These are phyloP conservation scores for Azorinus chamasolen DNA, from an alignment of 2,888 invertebrate species.

Conservation along the genomic window DNA sequence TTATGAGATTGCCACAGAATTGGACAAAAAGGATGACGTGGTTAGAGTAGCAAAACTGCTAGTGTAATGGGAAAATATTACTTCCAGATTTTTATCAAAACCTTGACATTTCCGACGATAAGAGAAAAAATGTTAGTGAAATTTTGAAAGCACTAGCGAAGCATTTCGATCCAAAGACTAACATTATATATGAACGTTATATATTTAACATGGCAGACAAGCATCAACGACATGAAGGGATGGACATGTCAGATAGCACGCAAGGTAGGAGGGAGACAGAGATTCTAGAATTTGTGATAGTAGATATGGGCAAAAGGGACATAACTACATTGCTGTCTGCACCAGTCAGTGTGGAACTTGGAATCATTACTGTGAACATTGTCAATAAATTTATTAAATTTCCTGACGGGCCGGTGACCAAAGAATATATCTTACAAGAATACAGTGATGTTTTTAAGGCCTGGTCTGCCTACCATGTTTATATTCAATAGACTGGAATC, in stretches of 20 bases:
- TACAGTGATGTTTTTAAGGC: too few species aligned
- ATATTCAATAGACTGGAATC: too few species aligned
- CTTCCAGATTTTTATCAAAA: neutral
- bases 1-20: neutral
- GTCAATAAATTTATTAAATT: too few species aligned
- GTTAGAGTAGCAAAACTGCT: slow-evolving; percentile 10
- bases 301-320: too few species aligned
- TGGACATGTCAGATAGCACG: slow-evolving; percentile 1
- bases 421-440: too few species aligned
- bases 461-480: too few species aligned
- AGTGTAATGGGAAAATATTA: neutral
- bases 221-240: neutral
- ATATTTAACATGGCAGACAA: neutral
- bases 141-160: neutral
- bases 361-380: too few species aligned
- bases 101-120: too few species aligned
- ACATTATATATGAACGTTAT: slow-evolving; percentile 15
- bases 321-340: slow-evolving; percentile 10
- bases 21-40: neutral
- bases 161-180: slow-evolving; percentile 8
- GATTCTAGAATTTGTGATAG: slow-evolving; percentile 6
- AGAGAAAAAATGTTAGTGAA: slow-evolving; percentile 4
- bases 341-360: neutral
- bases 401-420: too few species aligned
- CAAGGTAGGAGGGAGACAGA: neutral